These are phyloP conservation scores for Henricia sp. DNA, from an alignment of 53 echinoderm and acorn worm genomes.

Conservation along the genomic window DNA sequence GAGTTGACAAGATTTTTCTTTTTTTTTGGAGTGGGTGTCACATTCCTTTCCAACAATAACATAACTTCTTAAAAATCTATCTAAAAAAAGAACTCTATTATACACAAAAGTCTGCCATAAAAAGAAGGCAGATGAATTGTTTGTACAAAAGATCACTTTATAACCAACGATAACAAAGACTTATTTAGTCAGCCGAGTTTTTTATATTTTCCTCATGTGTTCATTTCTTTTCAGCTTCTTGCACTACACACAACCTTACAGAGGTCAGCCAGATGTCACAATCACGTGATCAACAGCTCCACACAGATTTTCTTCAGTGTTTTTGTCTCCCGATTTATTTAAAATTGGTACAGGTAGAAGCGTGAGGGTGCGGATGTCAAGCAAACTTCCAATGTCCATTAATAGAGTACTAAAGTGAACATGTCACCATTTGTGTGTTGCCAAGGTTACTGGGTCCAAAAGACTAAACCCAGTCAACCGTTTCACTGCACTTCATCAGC, in stretches of 20 bases:
- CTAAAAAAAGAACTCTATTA: conserved; percentile 55
- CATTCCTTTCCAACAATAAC: conserved; percentile 61
- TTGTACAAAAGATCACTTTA: conserved; percentile 43
- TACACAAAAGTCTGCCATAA: conserved; percentile 53
- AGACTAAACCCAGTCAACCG: too few relatives aligned
- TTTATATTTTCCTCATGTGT: conserved; percentile 1
- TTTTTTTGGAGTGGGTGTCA: conserved; percentile 61
- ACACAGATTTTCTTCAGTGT: too few relatives aligned
- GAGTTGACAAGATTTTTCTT: conserved; percentile 62
- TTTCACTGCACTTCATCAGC: too few relatives aligned
- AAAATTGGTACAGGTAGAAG: too few relatives aligned
- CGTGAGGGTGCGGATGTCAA: too few relatives aligned
- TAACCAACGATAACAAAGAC: conserved; percentile 54
- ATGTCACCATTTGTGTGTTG: too few relatives aligned
- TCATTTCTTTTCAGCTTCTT: conserved; percentile 32
- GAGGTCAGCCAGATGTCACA: not conserved
- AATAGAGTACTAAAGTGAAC: too few relatives aligned
- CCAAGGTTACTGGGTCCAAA: too few relatives aligned
- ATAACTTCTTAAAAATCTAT: conserved; percentile 57
- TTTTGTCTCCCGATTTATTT: too few relatives aligned
- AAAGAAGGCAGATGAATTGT: conserved; percentile 53
- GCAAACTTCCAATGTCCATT: too few relatives aligned
- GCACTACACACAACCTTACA: not conserved
- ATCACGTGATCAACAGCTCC: too few relatives aligned
- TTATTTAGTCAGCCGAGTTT: conserved; percentile 58